These are phyloP conservation scores for Melanchra persicariae DNA, from an alignment of 2,888 invertebrate genomes.

Conservation along the genomic window DNA sequence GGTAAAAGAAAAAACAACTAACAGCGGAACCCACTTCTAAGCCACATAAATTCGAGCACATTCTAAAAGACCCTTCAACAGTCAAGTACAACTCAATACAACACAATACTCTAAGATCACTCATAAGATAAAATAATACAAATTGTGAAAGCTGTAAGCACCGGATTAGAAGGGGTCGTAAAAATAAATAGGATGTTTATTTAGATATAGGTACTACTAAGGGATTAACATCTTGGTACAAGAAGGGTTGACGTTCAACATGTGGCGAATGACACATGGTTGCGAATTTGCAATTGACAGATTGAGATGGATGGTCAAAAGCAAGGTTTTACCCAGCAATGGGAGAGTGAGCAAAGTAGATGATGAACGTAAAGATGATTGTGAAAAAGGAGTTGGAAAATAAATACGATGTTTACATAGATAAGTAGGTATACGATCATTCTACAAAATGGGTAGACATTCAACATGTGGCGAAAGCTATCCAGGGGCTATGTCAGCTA, in stretches of 20 bases:
- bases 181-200: slow-evolving; percentile 46
- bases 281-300: not conserved
- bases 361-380: too few species aligned
- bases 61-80: slow-evolving; percentile 42
- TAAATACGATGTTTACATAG: too few species aligned
- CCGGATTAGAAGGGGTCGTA: slow-evolving; percentile 17
- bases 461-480: too few species aligned
- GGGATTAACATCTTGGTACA: slow-evolving; percentile 45
- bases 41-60: slow-evolving; percentile 3
- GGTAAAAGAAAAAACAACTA: not conserved
- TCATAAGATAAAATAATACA: slow-evolving; percentile 44
- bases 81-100: slow-evolving; percentile 47
- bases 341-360: too few species aligned
- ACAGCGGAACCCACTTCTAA: slow-evolving; percentile 42
- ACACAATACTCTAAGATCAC: slow-evolving; percentile 45
- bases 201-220: slow-evolving; percentile 43
- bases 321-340: too few species aligned
- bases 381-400: too few species aligned
- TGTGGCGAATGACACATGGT: slow-evolving; percentile 33
- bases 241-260: slow-evolving; percentile 1
- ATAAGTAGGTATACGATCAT: too few species aligned
- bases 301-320: not conserved
- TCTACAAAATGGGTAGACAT: too few species aligned
- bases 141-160: slow-evolving; percentile 25
- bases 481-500: too few species aligned